These are phyloP conservation scores for Monopterus albus DNA, from an alignment of 2,113 vertebrate genomes.

Conservation along the genomic window DNA sequence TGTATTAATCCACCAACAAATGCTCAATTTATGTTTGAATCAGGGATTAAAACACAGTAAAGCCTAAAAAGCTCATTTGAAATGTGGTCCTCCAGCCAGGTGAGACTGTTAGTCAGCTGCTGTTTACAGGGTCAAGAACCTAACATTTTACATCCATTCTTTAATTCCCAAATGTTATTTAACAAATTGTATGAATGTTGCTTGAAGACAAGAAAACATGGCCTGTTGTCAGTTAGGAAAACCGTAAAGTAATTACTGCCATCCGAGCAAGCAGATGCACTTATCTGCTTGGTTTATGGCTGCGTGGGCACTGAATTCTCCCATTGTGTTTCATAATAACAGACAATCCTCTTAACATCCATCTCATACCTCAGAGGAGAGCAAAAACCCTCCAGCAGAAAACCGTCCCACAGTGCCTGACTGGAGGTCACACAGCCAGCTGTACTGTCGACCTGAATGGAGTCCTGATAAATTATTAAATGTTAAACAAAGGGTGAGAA, in stretches of 20 bases:
- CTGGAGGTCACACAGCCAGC: not conserved
- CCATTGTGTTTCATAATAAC: conserved; percentile 15
- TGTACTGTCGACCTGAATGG: not conserved
- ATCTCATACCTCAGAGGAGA: conserved; percentile 10
- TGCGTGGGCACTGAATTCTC: not conserved
- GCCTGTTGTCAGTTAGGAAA: not conserved
- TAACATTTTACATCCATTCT: too few species aligned
- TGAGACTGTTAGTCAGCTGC: too few species aligned
- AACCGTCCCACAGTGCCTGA: not conserved
- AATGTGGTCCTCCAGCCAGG: too few species aligned
- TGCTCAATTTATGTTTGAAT: too few species aligned
- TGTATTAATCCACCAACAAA: too few species aligned
- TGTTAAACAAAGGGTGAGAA: not conserved
- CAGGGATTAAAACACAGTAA: too few species aligned
- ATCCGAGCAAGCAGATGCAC: not conserved
- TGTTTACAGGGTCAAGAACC: too few species aligned
- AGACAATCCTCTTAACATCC: conserved; percentile 32
- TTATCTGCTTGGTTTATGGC: conserved; percentile 43
- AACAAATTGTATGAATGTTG: not conserved
- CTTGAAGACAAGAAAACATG: not conserved
- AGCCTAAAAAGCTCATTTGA: too few species aligned
- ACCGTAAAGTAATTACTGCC: conserved; percentile 25
- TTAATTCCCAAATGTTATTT: too few species aligned
- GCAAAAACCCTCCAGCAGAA: conserved; percentile 1
- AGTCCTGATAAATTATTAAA: conserved; percentile 38